Evolutionary conservation across 2,888 invertebrate genomes (phyloP).

Genomic region (Morpho helenor): DNA sequence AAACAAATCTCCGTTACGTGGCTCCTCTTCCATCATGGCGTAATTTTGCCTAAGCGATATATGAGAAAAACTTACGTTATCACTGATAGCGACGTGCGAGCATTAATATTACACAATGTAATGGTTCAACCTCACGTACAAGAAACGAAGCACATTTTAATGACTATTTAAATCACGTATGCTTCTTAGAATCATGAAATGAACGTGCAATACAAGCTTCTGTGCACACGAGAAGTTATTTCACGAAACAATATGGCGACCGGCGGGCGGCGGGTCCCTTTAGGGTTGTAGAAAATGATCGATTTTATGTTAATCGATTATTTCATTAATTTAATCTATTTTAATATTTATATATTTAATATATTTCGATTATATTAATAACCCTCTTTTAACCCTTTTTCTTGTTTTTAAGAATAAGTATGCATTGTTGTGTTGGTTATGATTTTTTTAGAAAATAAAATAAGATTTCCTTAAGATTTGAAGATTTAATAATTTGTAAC

Average conservation of each 20-base stretch:
- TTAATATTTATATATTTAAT: too few species aligned
- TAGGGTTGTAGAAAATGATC: too few species aligned
- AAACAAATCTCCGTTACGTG: slow-evolving; percentile 57
- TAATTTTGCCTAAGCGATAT: slow-evolving; percentile 40
- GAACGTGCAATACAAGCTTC: background rate
- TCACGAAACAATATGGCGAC: slow-evolving; percentile 21
- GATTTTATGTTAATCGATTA: too few species aligned
- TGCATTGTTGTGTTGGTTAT: too few species aligned
- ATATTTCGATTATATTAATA: too few species aligned
- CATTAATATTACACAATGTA: slow-evolving; percentile 39
- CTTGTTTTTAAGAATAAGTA: too few species aligned
- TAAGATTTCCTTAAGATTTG: too few species aligned
- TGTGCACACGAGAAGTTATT: slow-evolving; percentile 16
- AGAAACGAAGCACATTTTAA: slow-evolving; percentile 37
- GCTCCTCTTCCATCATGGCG: slow-evolving; percentile 64
- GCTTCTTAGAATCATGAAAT: slow-evolving; percentile 1
- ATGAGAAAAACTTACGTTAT: slow-evolving; percentile 65
- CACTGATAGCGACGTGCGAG: slow-evolving; percentile 41
- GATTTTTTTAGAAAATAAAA: too few species aligned
- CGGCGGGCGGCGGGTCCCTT: too few species aligned
- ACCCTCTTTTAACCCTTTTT: too few species aligned
- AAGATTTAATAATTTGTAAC: too few species aligned
- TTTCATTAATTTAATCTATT: too few species aligned
- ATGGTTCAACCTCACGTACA: slow-evolving; percentile 51
- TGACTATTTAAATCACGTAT: slow-evolving; percentile 39